These are phyloP conservation scores for Melanotaenia duboulayi DNA, from an alignment of 2,113 vertebrate genomes.

Conservation along the genomic window DNA sequence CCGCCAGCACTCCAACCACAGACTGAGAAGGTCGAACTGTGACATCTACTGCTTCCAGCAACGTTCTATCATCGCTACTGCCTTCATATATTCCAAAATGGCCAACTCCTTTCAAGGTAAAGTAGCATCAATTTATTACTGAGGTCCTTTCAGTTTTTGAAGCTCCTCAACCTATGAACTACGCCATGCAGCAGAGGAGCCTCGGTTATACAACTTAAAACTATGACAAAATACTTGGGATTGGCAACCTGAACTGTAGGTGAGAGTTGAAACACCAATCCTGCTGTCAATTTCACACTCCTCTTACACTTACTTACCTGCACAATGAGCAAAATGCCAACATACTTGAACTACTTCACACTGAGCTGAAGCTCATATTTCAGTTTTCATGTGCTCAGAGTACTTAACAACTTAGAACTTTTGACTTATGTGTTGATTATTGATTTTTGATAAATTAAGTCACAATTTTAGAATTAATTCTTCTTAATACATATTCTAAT, in stretches of 20 bases:
- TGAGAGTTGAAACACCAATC: constrained; percentile 28
- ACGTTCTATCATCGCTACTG: constrained; percentile 29
- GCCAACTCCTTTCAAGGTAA: constrained; percentile 16
- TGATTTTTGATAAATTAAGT: not conserved
- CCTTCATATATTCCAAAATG: constrained; percentile 31
- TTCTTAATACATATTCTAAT: not conserved
- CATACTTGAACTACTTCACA: constrained; percentile 25
- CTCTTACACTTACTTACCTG: constrained; percentile 7
- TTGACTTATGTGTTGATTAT: not conserved
- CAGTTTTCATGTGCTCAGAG: not conserved
- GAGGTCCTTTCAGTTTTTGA: not conserved
- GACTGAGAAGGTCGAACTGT: constrained; percentile 42
- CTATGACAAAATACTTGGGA: not conserved
- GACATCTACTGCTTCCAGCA: constrained; percentile 39
- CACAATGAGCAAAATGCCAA: constrained; percentile 10
- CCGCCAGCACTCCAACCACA: constrained; percentile 60
- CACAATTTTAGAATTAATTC: not conserved
- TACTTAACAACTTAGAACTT: not conserved
- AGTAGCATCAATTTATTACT: constrained; percentile 21
- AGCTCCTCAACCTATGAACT: constrained; percentile 15
- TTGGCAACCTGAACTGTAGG: not conserved
- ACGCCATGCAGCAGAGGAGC: constrained; percentile 1
- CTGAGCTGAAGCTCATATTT: constrained; percentile 3
- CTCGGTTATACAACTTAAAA: constrained; percentile 7
- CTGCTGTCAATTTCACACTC: constrained; percentile 26